Evolutionary conservation across 2,797 vertebrate species (phyloP).

Genomic region (Phrynocephalus forsythii): DNA sequence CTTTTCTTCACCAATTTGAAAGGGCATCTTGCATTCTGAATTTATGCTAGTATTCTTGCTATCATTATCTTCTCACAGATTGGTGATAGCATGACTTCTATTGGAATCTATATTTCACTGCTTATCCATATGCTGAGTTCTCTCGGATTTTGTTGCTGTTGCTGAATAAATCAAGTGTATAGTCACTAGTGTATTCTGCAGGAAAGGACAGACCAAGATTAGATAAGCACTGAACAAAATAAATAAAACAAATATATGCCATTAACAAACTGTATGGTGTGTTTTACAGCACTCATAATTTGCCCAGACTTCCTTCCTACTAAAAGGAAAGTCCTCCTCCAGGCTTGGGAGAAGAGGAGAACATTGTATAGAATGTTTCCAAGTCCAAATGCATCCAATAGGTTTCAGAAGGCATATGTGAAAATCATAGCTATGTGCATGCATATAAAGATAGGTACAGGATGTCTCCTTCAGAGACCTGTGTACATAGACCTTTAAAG

Average conservation of each 20-base stretch:
- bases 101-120: constrained; percentile 24
- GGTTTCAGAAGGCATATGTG: background rate
- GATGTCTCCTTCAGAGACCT: background rate
- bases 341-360: background rate
- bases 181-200: constrained; percentile 19
- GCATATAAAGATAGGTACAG: background rate
- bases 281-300: constrained; percentile 23
- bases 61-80: constrained; percentile 6
- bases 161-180: background rate
- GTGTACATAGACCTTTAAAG: background rate
- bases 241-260: constrained; percentile 1
- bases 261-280: constrained; percentile 20
- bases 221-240: constrained; percentile 21
- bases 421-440: background rate
- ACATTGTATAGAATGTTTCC: background rate
- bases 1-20: constrained; percentile 39
- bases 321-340: background rate
- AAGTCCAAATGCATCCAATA: background rate
- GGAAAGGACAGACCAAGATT: background rate
- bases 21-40: constrained; percentile 46
- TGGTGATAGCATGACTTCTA: constrained; percentile 31
- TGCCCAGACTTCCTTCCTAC: background rate
- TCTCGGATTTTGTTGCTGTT: constrained; percentile 6
- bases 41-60: constrained; percentile 2
- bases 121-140: constrained; percentile 31